Percentiles rank a stretch among this genome's conserved stretches.
phyloP scores from a whole-genome alignment of 2,113 vertebrate species.

The Nesoenas mayeri region DNA sequence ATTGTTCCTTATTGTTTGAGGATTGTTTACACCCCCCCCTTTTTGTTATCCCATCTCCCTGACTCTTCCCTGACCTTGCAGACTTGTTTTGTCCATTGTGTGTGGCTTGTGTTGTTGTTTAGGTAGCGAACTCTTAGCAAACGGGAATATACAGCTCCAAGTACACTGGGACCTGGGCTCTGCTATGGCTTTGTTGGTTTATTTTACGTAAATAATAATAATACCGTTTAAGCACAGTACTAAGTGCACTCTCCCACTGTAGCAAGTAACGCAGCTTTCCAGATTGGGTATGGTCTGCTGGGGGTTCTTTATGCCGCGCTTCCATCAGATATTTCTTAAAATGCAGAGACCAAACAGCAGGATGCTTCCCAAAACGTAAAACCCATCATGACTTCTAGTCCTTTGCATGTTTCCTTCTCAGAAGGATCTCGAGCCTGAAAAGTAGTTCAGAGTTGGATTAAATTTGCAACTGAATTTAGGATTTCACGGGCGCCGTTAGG shows the following conservation, averaged over 20 bases:
- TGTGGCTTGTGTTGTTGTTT: not conserved
- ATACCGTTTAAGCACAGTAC: not conserved
- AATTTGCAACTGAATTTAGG: not conserved
- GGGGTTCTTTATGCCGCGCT: not conserved
- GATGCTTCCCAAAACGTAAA: not conserved
- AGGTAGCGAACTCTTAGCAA: not conserved
- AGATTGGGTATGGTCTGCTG: not conserved
- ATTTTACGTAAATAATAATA: not conserved
- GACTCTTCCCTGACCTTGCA: slow-evolving; percentile 23
- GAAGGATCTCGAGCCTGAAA: not conserved
- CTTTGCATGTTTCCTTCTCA: not conserved
- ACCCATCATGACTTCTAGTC: not conserved
- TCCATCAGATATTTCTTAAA: not conserved
- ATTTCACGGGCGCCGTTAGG: not conserved
- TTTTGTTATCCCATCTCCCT: slow-evolving; percentile 48
- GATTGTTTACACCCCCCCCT: slow-evolving; percentile 39
- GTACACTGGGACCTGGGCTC: not conserved
- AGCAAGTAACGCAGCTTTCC: not conserved
- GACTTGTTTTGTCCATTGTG: not conserved
- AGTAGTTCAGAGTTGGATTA: not conserved
- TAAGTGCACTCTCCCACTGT: not conserved
- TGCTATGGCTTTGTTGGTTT: not conserved
- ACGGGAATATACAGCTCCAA: not conserved
- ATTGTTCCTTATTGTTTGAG: slow-evolving; percentile 38
- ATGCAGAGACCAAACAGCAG: not conserved